phyloP scores from a whole-genome alignment of 2,797 vertebrate genomes.

The Trichosurus vulpecula region DNA sequence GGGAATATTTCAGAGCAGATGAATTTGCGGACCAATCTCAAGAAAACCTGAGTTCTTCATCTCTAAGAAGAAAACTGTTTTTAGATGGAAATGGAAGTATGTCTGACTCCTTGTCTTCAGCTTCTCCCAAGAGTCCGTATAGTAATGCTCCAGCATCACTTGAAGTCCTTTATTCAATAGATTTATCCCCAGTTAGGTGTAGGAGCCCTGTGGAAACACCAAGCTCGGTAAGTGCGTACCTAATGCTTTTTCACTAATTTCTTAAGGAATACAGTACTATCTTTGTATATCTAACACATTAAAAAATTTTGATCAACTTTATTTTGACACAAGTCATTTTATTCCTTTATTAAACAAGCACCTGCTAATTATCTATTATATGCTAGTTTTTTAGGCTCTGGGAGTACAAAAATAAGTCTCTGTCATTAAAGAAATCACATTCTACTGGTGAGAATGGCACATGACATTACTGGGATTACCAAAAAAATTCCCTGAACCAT shows the following conservation, averaged over 20 bases:
- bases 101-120: constrained; percentile 89
- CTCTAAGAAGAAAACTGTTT: constrained; percentile 96
- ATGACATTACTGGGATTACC: not conserved
- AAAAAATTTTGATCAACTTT: not conserved
- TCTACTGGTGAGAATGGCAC: not conserved
- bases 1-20: constrained; percentile 91
- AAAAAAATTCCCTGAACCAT: not conserved
- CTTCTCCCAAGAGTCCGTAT: constrained; percentile 86
- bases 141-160: constrained; percentile 71
- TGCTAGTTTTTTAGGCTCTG: not conserved
- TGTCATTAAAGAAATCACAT: not conserved
- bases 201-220: constrained; percentile 86
- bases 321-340: not conserved
- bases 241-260: not conserved
- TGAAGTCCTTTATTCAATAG: constrained; percentile 85
- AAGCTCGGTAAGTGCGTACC: constrained; percentile 87
- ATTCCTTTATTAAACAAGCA: not conserved
- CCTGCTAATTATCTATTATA: not conserved
- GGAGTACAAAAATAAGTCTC: not conserved
- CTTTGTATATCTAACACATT: not conserved
- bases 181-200: constrained; percentile 90
- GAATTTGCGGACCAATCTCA: constrained; percentile 92
- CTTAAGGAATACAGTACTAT: not conserved
- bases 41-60: constrained; percentile 96
- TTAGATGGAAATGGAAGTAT: constrained; percentile 92